These are phyloP conservation scores for Lepus townsendii DNA, from an alignment of 2,797 vertebrate genomes.

Conservation along the genomic window DNA sequence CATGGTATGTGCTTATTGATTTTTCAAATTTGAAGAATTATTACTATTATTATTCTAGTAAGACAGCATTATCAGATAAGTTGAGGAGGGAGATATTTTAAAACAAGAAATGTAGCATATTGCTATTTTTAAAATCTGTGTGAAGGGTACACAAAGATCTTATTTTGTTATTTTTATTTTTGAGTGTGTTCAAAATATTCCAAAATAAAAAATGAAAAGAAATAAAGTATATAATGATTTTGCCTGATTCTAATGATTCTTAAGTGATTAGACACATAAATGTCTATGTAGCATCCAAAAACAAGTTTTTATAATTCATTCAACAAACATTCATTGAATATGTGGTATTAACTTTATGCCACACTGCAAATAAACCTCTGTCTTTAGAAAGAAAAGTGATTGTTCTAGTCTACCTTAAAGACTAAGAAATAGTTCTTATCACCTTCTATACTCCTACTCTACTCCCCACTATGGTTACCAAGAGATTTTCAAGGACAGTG, in stretches of 20 bases:
- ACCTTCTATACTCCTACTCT: background rate
- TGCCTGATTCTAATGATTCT: constrained; percentile 25
- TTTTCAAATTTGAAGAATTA: constrained; percentile 31
- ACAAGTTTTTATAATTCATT: constrained; percentile 11
- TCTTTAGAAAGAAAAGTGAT: constrained; percentile 15
- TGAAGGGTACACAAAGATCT: background rate
- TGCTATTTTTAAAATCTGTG: constrained; percentile 10
- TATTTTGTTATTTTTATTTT: constrained; percentile 24
- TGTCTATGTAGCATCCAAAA: background rate
- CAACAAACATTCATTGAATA: constrained; percentile 9
- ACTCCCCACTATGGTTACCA: constrained; percentile 16
- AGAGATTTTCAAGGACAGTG: constrained; percentile 67
- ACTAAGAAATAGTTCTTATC: constrained; percentile 57
- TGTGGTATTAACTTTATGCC: background rate
- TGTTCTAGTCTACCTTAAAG: background rate
- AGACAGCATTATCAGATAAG: background rate
- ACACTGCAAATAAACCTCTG: constrained; percentile 31
- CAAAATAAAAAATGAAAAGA: constrained; percentile 16
- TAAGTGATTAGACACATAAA: constrained; percentile 45
- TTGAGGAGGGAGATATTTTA: background rate
- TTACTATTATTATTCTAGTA: background rate
- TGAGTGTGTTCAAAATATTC: constrained; percentile 16
- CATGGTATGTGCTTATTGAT: constrained; percentile 10
- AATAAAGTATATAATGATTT: background rate
- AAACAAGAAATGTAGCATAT: constrained; percentile 3